These are phyloP conservation scores for Vollenhovia emeryi DNA, from an alignment of 1,140 invertebrate species.

Conservation along the genomic window DNA sequence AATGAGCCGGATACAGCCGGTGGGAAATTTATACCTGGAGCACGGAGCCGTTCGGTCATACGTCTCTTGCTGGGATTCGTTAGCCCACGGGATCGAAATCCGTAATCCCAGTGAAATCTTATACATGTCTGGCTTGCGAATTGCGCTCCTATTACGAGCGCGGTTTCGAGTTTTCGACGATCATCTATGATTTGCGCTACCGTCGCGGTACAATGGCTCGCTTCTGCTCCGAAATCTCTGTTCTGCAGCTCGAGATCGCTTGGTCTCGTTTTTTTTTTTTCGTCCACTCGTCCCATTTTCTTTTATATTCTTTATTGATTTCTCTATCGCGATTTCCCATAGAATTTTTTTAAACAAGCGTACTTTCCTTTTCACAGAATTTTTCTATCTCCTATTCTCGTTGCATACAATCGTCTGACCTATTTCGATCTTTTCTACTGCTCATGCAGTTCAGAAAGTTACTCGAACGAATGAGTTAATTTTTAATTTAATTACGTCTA, in stretches of 20 bases:
- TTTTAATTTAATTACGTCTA: not conserved
- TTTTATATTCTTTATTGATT: conserved; percentile 48
- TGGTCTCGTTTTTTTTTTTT: conserved; percentile 42
- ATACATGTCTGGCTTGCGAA: conserved; percentile 25
- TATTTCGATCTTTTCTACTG: conserved; percentile 12
- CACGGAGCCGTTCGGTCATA: not conserved
- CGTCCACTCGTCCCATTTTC: conserved; percentile 28
- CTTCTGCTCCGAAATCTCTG: conserved; percentile 47
- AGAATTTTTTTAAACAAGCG: conserved; percentile 35
- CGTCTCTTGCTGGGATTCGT: not conserved
- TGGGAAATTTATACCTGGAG: not conserved
- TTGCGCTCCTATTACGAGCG: conserved; percentile 27
- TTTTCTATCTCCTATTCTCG: not conserved
- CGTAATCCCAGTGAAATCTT: conserved; percentile 14
- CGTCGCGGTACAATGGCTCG: conserved; percentile 34
- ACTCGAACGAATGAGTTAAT: not conserved
- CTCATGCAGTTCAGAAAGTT: not conserved
- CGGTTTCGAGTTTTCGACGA: conserved; percentile 24
- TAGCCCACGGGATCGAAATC: not conserved
- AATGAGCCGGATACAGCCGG: not conserved
- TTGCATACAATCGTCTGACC: not conserved
- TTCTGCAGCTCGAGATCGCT: conserved; percentile 24
- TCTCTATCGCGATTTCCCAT: conserved; percentile 43
- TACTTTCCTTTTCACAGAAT: not conserved
- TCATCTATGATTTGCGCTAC: conserved; percentile 46